Evolutionary conservation across 2,113 vertebrate species (phyloP).

Genomic region (Lepus americanus): DNA sequence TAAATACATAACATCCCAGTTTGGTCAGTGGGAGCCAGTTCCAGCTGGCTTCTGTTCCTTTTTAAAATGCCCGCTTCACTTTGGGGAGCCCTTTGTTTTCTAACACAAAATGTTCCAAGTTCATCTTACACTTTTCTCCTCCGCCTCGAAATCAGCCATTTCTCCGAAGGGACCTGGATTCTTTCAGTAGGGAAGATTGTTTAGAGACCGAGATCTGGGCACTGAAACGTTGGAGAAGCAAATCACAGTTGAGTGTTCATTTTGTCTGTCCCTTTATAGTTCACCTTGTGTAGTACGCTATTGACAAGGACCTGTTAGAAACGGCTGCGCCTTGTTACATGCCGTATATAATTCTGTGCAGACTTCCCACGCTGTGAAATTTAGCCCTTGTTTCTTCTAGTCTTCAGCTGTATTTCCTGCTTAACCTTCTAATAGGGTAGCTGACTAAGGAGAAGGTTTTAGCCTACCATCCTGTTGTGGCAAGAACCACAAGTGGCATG

Average conservation of each 20-base stretch:
- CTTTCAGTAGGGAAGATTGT: not conserved
- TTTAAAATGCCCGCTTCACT: not conserved
- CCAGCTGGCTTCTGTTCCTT: not conserved
- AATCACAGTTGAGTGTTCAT: not conserved
- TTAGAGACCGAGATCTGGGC: not conserved
- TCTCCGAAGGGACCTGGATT: not conserved
- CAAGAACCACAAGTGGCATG: not conserved
- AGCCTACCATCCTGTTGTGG: not conserved
- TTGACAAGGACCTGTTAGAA: not conserved
- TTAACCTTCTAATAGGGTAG: not conserved
- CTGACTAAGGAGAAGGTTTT: not conserved
- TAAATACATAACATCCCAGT: not conserved
- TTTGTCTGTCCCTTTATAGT: not conserved
- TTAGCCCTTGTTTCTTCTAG: slow-evolving; percentile 9
- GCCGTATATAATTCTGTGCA: not conserved
- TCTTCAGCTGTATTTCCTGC: not conserved
- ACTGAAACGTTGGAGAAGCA: not conserved
- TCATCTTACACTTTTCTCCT: not conserved
- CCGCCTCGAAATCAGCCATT: not conserved
- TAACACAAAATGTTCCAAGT: not conserved
- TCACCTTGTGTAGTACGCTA: not conserved
- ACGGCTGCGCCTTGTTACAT: not conserved
- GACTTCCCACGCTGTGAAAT: not conserved
- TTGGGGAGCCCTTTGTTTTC: not conserved
- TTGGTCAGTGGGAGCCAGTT: not conserved